Base-by-base conservation (phyloP, 2,888 invertebrate genomes). In the Griposia aprilina region DNA sequence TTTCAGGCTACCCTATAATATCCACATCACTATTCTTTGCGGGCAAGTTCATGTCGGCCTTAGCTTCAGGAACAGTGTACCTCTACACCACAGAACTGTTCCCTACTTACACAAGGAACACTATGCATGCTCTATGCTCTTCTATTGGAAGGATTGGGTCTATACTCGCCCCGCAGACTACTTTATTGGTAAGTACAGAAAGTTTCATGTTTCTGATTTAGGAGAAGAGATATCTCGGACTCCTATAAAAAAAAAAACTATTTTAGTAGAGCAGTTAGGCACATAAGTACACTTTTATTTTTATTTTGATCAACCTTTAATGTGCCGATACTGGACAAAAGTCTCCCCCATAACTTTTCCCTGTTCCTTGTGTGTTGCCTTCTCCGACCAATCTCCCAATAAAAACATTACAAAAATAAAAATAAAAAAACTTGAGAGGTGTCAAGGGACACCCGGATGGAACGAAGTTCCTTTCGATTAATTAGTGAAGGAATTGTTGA, bases 21-120 rank as follows among this genome's bases (percentile, higher is more conserved):
- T 90, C 90, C 1, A 87, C 90, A 17, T 80, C 93, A 4, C 73
- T 96, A 23, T 97, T 97, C 88, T 91, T 97, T 59, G 92, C 95
- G 70, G 97, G 97, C 0, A 97, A 97, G 90, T 94, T 97, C 82
- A 87, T 86, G 63, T 76, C 90, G 0, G 96, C 97, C 26, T 97
- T 97, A 41, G 97, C 97, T 0, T 95, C 97, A 71, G 95, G 97
- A 4, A 95, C 97, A 6, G 90, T 97, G 57, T 97, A 97, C 89
- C 95, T 97, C 85, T 98, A 87, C 7, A 86, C 85, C 1, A 74
- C 87, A 0, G 85, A 86, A 23, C 50, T 86, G 5, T 86, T 97
- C 88, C 98, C 98, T 0, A 98, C 98, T 10, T 97, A 96, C 82
- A 94, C 97, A 0, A 94, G 98, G 20, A 97, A 97, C 88, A 97